Evolutionary conservation across 2,888 invertebrate species (phyloP).

Genomic region (Alloscopus bannaensis): DNA sequence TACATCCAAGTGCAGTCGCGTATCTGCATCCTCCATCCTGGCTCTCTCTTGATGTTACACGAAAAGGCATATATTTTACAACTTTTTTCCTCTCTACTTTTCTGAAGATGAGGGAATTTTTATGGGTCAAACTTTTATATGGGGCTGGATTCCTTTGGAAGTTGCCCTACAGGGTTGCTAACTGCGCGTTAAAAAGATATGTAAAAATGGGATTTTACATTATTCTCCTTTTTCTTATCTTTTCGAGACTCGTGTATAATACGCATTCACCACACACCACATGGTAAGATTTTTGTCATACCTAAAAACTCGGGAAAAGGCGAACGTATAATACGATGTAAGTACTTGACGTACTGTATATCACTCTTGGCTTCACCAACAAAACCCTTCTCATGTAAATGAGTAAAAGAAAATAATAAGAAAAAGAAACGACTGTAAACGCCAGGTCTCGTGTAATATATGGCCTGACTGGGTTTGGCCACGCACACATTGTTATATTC

Average conservation of each 20-base stretch:
- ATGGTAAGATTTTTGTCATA: background rate
- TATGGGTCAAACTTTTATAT: conserved; percentile 4
- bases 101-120: too few species aligned
- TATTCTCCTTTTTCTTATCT: conserved; percentile 20
- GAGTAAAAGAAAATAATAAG: background rate
- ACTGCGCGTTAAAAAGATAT: too few species aligned
- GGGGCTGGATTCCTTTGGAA: conserved; percentile 10
- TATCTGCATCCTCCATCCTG: too few species aligned
- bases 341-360: too few species aligned
- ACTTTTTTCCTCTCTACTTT: too few species aligned
- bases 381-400: conserved; percentile 26
- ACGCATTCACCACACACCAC: background rate
- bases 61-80: too few species aligned
- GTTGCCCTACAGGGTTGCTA: conserved; percentile 13
- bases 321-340: background rate
- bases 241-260: background rate
- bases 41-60: too few species aligned
- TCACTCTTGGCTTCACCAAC: too few species aligned
- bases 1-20: too few species aligned
- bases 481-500: background rate
- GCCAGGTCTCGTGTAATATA: conserved; percentile 1
- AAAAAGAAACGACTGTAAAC: background rate
- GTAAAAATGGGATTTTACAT: conserved; percentile 15
- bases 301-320: background rate
- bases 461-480: conserved; percentile 26